These are phyloP conservation scores for Ornithoptera priamus DNA, from an alignment of 2,888 invertebrate species.

Conservation along the genomic window DNA sequence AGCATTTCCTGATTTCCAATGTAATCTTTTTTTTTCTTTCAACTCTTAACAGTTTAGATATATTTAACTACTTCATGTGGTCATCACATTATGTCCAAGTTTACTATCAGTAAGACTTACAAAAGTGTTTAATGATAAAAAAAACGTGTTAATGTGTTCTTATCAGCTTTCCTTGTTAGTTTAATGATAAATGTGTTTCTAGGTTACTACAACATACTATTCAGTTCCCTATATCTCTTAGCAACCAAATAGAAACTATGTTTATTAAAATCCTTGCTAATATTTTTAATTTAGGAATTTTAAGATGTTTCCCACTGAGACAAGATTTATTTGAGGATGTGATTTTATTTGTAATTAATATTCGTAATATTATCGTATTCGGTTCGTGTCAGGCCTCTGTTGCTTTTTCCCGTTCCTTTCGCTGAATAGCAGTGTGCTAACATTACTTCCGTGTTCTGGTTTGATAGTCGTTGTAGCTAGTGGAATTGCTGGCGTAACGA, in stretches of 20 bases:
- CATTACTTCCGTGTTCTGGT: too few species aligned
- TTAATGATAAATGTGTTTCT: slow-evolving; percentile 25
- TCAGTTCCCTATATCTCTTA: slow-evolving; percentile 9
- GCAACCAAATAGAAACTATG: slow-evolving; percentile 5
- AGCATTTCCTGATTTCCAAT: not conserved
- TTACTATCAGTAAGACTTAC: slow-evolving; percentile 6
- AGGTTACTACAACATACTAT: slow-evolving; percentile 24
- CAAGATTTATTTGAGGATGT: not conserved
- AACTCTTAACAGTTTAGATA: not conserved
- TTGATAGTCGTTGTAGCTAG: too few species aligned
- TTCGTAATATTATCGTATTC: too few species aligned
- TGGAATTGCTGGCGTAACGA: too few species aligned
- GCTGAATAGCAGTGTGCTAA: too few species aligned
- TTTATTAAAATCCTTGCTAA: not conserved
- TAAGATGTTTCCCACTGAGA: not conserved
- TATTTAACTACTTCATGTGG: not conserved
- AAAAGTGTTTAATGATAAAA: slow-evolving; percentile 22
- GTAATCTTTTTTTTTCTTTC: not conserved
- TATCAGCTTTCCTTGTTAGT: slow-evolving; percentile 26
- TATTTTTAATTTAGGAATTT: not conserved
- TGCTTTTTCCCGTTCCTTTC: too few species aligned
- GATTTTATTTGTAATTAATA: too few species aligned
- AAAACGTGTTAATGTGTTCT: slow-evolving; percentile 16
- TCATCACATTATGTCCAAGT: not conserved
- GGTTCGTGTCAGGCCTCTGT: too few species aligned